Evolutionary conservation across 1,140 invertebrate species (phyloP), one percentile per base, ranked within the genome.

Genomic region (Akabosia matsudoensis): DNA sequence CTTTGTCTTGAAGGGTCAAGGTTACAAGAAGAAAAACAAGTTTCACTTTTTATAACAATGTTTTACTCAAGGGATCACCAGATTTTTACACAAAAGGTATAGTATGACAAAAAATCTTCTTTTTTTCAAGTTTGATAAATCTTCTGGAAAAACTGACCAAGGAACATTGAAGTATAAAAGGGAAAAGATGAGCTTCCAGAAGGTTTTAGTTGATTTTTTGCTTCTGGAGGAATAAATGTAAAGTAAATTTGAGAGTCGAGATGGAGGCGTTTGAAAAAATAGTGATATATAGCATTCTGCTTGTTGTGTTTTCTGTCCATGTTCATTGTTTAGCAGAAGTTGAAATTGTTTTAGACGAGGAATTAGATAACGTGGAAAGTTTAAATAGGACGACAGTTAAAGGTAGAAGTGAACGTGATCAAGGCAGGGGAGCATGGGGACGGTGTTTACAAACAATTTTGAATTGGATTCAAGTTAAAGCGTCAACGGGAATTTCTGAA

Each of bases 1-100:
- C 24, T 56, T 56, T 56, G 7, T 56, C 24, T 13, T 56, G 54
- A 56, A 56, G 54, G 54, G 54, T 56, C 54, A 56, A 56, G 54
- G 54, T n/a, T n/a, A 56, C 54, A 22, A 45, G 37, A 10, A 45
- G 18, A 45, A 45, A 45, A 45, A 45, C 7, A 45, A 45, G 37
- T 45, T 45, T 45, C 37, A 45, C 37, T 45, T 45, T 45, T 45
- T 18, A 45, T 18, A 45, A 45, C 7, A 45, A 18, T 45, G 37
- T 18, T 45, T 45, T 18, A 10, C 18, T 45, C 7, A 45, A 45
- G 7, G 37, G 7, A n/a, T n/a, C n/a, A n/a, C n/a, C n/a, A n/a
- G n/a, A n/a, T n/a, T n/a, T 45, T 7, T 45, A 45, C 37, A 45
- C 37, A 45, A n/a, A n/a, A n/a, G n/a, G n/a, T n/a, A n/a, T n/a